These are phyloP conservation scores for Scomberomorus guttatus DNA, from an alignment of 2,797 vertebrate genomes.

Conservation along the genomic window DNA sequence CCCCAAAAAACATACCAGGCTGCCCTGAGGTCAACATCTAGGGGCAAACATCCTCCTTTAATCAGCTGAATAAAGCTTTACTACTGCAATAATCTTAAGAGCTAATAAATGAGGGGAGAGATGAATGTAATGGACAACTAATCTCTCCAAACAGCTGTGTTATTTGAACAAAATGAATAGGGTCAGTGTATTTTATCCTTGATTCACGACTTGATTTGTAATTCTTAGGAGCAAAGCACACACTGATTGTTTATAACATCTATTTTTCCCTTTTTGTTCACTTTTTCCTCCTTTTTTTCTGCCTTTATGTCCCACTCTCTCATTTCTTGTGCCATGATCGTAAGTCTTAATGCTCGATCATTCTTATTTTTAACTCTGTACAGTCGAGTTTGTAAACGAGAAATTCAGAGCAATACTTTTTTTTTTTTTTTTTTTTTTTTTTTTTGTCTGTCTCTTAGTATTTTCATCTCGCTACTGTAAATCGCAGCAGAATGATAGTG, in stretches of 20 bases:
- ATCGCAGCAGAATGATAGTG: slow-evolving; percentile 62
- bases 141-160: slow-evolving; percentile 38
- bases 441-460: slow-evolving; percentile 50
- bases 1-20: background rate
- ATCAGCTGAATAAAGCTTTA: slow-evolving; percentile 61
- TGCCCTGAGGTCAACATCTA: slow-evolving; percentile 25
- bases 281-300: too few relatives aligned
- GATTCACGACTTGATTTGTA: slow-evolving; percentile 31
- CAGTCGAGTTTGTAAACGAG: slow-evolving; percentile 62
- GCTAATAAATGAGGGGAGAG: slow-evolving; percentile 57
- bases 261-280: background rate
- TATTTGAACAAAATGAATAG: slow-evolving; percentile 12
- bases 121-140: slow-evolving; percentile 66
- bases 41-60: background rate
- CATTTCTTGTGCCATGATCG: slow-evolving; percentile 52
- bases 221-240: slow-evolving; percentile 46
- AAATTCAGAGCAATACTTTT: slow-evolving; percentile 83
- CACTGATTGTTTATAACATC: background rate
- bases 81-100: slow-evolving; percentile 70
- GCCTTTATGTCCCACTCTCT: background rate
- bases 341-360: slow-evolving; percentile 50
- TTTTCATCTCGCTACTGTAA: slow-evolving; percentile 68
- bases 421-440: slow-evolving; percentile 32
- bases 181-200: slow-evolving; percentile 23
- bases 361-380: slow-evolving; percentile 54